Percentiles rank a stretch among this genome's conserved stretches.
Conservation (phyloP, 2,797 vertebrate genomes). For the Tinamus major region DNA sequence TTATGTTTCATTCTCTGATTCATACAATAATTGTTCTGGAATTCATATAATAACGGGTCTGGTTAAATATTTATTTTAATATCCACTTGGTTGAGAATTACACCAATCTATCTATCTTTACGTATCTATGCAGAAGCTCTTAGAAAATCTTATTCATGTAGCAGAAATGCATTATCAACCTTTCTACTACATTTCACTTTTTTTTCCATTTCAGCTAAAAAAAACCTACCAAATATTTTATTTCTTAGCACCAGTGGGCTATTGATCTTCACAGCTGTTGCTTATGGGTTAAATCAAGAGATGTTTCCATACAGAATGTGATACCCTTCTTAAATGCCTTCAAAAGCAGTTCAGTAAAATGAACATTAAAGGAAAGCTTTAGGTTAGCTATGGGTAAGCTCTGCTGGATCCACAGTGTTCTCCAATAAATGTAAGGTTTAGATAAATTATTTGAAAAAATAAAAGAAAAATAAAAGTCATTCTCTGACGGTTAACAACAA, state of each 20-base stretch:
- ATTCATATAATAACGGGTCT: conserved; percentile 62
- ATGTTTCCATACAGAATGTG: not conserved
- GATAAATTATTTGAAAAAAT: conserved; percentile 17
- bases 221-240: conserved; percentile 1
- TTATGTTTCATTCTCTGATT: conserved; percentile 69
- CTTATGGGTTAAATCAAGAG: not conserved
- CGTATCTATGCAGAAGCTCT: conserved; percentile 20
- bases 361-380: conserved; percentile 18
- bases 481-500: not conserved
- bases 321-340: conserved; percentile 4
- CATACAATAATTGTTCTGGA: conserved; percentile 36
- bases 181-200: not conserved
- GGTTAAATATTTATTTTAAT: conserved; percentile 80
- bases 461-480: not conserved
- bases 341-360: not conserved
- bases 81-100: conserved; percentile 66
- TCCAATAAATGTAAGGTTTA: conserved; percentile 24
- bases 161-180: not conserved
- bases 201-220: not conserved
- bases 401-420: not conserved
- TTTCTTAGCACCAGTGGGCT: not conserved
- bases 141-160: conserved; percentile 27
- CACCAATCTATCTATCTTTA: conserved; percentile 56
- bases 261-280: conserved; percentile 40
- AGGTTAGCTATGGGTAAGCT: not conserved